These are phyloP conservation scores for Rhopalosiphum nymphaeae DNA, from an alignment of 2,888 invertebrate genomes.

Conservation along the genomic window DNA sequence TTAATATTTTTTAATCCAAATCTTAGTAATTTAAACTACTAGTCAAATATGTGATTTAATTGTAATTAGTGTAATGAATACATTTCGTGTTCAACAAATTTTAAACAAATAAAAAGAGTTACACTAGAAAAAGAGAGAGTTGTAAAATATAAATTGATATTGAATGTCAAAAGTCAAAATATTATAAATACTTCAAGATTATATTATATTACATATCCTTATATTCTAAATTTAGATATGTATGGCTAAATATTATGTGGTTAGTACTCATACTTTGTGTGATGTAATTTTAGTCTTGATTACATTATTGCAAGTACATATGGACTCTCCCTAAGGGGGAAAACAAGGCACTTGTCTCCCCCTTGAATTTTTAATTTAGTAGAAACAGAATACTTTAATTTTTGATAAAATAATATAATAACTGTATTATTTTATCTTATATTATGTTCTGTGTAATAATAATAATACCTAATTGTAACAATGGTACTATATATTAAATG, in stretches of 20 bases:
- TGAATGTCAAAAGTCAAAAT: background rate
- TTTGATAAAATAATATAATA: no score
- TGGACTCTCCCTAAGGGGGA: no score
- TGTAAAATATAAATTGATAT: background rate
- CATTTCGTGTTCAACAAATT: background rate
- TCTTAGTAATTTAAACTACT: background rate
- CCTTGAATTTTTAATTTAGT: no score
- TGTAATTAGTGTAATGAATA: background rate
- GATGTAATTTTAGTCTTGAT: background rate
- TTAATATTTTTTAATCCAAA: background rate
- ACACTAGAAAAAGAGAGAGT: background rate
- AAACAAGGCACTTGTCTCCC: no score
- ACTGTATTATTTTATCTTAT: no score
- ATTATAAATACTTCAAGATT: background rate
- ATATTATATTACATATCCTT: background rate
- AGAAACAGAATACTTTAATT: no score
- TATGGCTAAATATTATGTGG: background rate
- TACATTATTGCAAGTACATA: background rate
- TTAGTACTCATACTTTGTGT: background rate
- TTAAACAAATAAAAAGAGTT: background rate
- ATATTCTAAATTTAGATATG: background rate
- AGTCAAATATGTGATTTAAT: background rate
- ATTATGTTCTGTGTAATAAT: no score
- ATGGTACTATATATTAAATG: no score
- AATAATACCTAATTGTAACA: no score